A percentile compares a stretch with the other conserved stretches of the same genome.
Evolutionary conservation across 2,888 invertebrate species (phyloP).

Genomic region (Tillus elongatus): DNA sequence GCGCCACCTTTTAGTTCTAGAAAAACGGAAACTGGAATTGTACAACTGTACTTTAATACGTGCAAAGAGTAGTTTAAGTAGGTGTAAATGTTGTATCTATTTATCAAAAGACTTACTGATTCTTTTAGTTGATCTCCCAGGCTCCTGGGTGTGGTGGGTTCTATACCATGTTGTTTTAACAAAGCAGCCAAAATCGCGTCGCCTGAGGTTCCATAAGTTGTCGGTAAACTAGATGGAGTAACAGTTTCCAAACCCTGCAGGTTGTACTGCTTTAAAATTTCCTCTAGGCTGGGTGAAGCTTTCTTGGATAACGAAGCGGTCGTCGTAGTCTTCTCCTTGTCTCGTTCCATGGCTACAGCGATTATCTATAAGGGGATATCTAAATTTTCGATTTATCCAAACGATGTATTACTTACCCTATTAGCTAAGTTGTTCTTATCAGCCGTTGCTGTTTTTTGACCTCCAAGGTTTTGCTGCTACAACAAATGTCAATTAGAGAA

Average conservation of each 20-base stretch:
- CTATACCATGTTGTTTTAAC: constrained; percentile 63
- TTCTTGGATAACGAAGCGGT: constrained; percentile 16
- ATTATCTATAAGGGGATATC: constrained; percentile 28
- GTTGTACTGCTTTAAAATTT: constrained; percentile 36
- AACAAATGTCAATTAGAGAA: too few species aligned
- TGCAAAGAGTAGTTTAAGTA: too few species aligned
- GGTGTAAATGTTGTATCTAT: too few species aligned
- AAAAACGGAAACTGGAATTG: too few species aligned
- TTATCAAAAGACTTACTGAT: constrained; percentile 26
- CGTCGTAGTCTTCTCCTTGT: constrained; percentile 21
- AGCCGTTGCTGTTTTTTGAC: not conserved
- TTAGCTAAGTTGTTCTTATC: constrained; percentile 25
- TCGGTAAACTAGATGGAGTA: constrained; percentile 27
- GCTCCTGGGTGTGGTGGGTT: constrained; percentile 56
- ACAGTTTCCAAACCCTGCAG: constrained; percentile 24
- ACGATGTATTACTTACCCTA: constrained; percentile 24
- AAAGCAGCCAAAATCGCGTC: constrained; percentile 62
- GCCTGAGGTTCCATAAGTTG: constrained; percentile 51
- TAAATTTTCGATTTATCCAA: constrained; percentile 5
- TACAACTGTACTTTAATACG: too few species aligned
- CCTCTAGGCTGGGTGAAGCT: constrained; percentile 28
- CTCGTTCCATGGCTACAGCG: constrained; percentile 33
- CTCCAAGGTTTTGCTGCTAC: constrained; percentile 1
- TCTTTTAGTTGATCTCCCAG: constrained; percentile 26
- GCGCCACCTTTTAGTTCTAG: too few species aligned